Conservation (phyloP, 2,888 invertebrate species). For the Dolomedes plantarius region DNA sequence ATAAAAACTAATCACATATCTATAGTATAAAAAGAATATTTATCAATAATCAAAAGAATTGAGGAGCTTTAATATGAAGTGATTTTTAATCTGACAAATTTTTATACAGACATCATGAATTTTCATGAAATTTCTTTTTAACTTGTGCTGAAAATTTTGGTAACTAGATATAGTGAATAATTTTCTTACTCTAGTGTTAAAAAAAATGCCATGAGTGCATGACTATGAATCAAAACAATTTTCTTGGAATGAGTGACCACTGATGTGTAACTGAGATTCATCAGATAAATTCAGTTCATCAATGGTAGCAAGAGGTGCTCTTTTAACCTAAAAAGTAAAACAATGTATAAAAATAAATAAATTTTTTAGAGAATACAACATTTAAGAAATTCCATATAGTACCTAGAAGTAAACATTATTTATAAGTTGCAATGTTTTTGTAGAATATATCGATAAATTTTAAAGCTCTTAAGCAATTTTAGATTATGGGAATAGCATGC, state of each 20-base stretch:
- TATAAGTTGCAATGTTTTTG: no score
- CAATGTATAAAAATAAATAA: background rate
- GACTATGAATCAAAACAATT: background rate
- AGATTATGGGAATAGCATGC: no score
- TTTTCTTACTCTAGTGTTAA: background rate
- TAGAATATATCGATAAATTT: no score
- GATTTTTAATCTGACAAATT: no score
- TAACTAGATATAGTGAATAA: background rate
- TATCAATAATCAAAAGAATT: no score
- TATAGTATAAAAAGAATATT: no score
- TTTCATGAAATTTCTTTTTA: background rate
- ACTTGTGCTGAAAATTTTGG: background rate
- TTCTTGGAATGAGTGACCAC: conserved; percentile 20
- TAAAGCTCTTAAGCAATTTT: no score
- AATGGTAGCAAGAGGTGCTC: conserved; percentile 59
- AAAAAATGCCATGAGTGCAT: background rate
- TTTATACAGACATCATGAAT: background rate
- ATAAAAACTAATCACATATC: no score
- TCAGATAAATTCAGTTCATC: conserved; percentile 60
- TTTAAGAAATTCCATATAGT: no score
- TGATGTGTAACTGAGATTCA: conserved; percentile 47
- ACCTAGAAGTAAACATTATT: no score
- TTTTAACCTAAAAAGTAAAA: conserved; percentile 18
- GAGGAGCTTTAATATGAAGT: no score
- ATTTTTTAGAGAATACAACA: no score